Percentiles rank a stretch among this genome's conserved stretches.
Evolutionary conservation across 2,888 invertebrate species (phyloP).

Genomic region (Halictus quadricinctus): DNA sequence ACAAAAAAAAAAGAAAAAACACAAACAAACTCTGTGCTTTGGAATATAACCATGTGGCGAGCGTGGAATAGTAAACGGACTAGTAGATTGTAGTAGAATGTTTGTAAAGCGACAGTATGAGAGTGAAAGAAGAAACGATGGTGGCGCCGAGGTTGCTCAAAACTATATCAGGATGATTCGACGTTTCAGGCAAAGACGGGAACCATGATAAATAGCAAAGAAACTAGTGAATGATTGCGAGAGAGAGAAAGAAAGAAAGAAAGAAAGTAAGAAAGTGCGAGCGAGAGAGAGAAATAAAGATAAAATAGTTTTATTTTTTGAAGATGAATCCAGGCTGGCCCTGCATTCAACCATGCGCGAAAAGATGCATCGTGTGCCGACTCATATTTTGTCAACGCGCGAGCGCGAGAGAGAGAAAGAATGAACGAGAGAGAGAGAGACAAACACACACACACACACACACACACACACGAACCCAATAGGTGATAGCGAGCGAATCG

Average conservation of each 20-base stretch:
- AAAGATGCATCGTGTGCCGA: slow-evolving; percentile 21
- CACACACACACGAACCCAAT: neutral
- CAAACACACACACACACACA: no score
- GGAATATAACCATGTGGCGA: slow-evolving; percentile 57
- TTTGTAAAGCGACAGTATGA: slow-evolving; percentile 29
- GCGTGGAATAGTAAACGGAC: slow-evolving; percentile 67
- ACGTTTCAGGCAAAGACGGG: neutral
- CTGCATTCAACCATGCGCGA: slow-evolving; percentile 41
- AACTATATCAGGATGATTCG: slow-evolving; percentile 33
- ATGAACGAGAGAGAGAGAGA: neutral
- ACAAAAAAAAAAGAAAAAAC: neutral
- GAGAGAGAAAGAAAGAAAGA: neutral
- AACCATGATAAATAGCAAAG: neutral
- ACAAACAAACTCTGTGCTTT: slow-evolving; percentile 63
- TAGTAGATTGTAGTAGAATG: slow-evolving; percentile 31
- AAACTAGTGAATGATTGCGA: slow-evolving; percentile 1
- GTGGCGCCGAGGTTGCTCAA: slow-evolving; percentile 51
- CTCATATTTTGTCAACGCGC: slow-evolving; percentile 31
- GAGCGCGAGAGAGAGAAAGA: neutral
- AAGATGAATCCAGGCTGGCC: slow-evolving; percentile 54
- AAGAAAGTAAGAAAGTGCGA: neutral
- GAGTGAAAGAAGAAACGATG: neutral
- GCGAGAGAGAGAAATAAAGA: slow-evolving; percentile 1
- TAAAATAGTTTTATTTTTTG: slow-evolving; percentile 57
- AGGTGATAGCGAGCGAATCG: slow-evolving; percentile 27